These are phyloP conservation scores for Pelmatolapia mariae DNA, from an alignment of 2,113 vertebrate genomes.

Conservation along the genomic window DNA sequence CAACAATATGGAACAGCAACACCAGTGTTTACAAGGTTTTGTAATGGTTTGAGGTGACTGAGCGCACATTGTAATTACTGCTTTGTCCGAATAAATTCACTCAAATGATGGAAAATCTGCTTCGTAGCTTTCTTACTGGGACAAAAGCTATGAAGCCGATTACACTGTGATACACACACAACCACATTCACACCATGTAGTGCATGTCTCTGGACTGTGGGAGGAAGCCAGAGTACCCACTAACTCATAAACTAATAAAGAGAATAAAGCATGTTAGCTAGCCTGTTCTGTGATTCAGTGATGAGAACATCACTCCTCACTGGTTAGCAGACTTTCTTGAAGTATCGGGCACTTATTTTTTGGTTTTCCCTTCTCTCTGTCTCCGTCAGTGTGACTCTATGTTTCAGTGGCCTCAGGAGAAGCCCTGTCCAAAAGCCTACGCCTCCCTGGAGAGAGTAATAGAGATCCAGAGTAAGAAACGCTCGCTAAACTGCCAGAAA, in stretches of 20 bases:
- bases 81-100: neutral
- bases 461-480: constrained; percentile 60
- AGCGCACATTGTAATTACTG: neutral
- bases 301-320: neutral
- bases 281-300: neutral
- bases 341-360: neutral
- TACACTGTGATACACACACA: neutral
- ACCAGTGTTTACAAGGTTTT: neutral
- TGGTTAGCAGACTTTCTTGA: neutral
- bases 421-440: constrained; percentile 61
- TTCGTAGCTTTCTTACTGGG: neutral
- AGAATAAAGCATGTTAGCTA: neutral
- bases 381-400: constrained; percentile 37
- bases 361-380: neutral
- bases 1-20: neutral
- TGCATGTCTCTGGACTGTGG: neutral
- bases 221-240: neutral
- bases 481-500: neutral
- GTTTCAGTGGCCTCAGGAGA: constrained; percentile 59
- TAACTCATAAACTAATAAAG: neutral
- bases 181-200: neutral
- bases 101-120: neutral
- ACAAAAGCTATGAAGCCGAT: neutral
- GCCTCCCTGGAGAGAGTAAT: constrained; percentile 58
- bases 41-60: neutral